phyloP scores from a whole-genome alignment of 2,888 invertebrate species.

The Coelogynopora nodosa region DNA sequence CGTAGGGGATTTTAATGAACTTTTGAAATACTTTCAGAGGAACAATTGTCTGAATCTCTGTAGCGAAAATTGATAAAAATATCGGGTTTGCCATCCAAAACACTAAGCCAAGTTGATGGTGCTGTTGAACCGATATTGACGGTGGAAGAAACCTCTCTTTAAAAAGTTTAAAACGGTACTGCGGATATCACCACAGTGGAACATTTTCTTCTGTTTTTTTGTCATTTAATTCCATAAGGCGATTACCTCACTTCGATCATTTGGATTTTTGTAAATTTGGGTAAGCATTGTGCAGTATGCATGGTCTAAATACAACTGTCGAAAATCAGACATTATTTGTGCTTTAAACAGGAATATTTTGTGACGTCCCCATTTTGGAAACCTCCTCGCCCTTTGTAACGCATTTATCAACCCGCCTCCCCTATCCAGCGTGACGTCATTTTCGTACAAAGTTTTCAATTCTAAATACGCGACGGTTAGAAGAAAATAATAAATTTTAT shows the following conservation, averaged over 20 bases:
- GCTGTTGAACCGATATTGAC: background rate
- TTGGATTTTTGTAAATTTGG: background rate
- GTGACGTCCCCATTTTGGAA: background rate
- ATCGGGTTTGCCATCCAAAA: background rate
- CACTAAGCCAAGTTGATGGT: constrained; percentile 2
- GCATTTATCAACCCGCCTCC: background rate
- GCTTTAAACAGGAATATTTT: background rate
- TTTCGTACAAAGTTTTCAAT: no score
- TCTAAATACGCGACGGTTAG: no score
- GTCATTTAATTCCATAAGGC: background rate
- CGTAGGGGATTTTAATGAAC: constrained; percentile 6
- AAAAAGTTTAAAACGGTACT: background rate
- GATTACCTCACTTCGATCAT: background rate
- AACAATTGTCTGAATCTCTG: background rate
- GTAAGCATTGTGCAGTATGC: background rate
- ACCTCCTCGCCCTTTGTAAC: background rate
- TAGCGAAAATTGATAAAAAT: background rate
- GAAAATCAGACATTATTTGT: background rate
- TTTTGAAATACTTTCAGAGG: background rate
- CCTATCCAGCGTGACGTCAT: background rate
- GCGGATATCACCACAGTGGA: background rate
- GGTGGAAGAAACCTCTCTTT: background rate
- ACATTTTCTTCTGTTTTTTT: background rate
- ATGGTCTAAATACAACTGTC: background rate
- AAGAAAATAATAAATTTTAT: no score